Evolutionary conservation across 1,140 invertebrate species (phyloP).

Genomic region (Phthorimaea operculella): DNA sequence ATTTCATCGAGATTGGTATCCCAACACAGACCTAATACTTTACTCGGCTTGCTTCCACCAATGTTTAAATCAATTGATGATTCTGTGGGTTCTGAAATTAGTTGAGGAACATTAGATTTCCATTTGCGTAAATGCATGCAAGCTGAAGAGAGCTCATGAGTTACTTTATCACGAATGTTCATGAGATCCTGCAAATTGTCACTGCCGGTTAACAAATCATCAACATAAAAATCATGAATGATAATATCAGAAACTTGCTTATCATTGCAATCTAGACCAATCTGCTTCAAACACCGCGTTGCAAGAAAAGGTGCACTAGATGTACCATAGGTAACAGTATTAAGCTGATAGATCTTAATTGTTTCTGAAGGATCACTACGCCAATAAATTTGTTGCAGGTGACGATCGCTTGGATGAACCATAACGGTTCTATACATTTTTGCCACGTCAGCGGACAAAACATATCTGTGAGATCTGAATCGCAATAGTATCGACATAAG

Average conservation of each 20-base stretch:
- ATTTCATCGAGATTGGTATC: too few relatives aligned
- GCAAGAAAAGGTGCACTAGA: slow-evolving; percentile 6
- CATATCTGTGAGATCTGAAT: slow-evolving; percentile 32
- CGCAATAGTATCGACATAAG: slow-evolving; percentile 34
- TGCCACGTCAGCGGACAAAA: slow-evolving; percentile 38
- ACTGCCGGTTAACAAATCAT: too few relatives aligned
- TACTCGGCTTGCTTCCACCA: too few relatives aligned
- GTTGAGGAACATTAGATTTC: too few relatives aligned
- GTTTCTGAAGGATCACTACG: slow-evolving; percentile 14
- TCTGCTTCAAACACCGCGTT: slow-evolving; percentile 3
- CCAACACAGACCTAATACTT: too few relatives aligned
- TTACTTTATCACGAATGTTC: too few relatives aligned
- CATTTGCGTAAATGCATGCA: too few relatives aligned
- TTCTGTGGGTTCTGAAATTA: too few relatives aligned
- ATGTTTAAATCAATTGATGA: too few relatives aligned
- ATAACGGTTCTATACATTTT: slow-evolving; percentile 49
- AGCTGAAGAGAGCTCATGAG: too few relatives aligned
- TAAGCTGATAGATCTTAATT: slow-evolving; percentile 7
- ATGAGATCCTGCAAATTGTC: too few relatives aligned
- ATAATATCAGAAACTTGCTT: slow-evolving; percentile 14
- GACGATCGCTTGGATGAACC: slow-evolving; percentile 24
- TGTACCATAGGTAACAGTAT: not conserved
- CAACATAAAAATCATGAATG: slow-evolving; percentile 48
- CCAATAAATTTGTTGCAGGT: slow-evolving; percentile 44
- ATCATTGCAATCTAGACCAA: not conserved